Evolutionary conservation across 92 coral and sea anemone species (phyloP), one percentile per base, ranked within the genome.

Genomic region (Umimayanthus chanpuru): DNA sequence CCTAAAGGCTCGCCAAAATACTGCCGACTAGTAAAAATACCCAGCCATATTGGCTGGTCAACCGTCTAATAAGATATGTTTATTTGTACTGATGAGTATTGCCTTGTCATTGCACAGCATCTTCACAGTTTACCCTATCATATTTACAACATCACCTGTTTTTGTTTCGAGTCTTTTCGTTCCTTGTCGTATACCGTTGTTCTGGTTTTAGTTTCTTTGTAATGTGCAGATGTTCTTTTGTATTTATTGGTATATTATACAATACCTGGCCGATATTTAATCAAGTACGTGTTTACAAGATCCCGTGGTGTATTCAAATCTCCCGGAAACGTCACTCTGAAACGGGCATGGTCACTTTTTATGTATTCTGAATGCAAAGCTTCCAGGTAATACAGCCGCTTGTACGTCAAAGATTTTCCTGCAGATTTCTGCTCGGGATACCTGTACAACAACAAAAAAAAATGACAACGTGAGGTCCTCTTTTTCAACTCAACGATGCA

Each of bases 311-410:
- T 80, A 32, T 81, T 76, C 21, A 83, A 79, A 36, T 53, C 72
- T 80, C 91, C 93, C 53, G 95, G 98, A 50, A 84, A 88, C 20
- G 85, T 88, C 9, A 93, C 83, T 72, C 88, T 91, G 40, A 94
- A 90, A 0, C 94, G 79, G 61, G 89, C 89, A 77, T 94, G 95
- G 76, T 94, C 95, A 23, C 40, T n/a, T 12, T 40, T 16, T 43
- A 83, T 44, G 85, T 58, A 91, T 65, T 94, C 93, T 4, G 94
- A 85, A 85, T 94, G 98, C 25, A 94, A 73, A 29, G 92, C 95
- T 65, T 94, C 95, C 11, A 94, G 49, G 86, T 91, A 94, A 71
- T 94, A 94, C 18, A 94, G 70, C 88, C 67, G 88, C 81, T 92
- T 76, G 30, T 58, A 49, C 28, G 86, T 85, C 23, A 94, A 87